Evolutionary conservation across 2,888 invertebrate genomes (phyloP), one percentile per base, ranked within the genome.

Genomic region (Scaptomyza cyrtandrae): DNA sequence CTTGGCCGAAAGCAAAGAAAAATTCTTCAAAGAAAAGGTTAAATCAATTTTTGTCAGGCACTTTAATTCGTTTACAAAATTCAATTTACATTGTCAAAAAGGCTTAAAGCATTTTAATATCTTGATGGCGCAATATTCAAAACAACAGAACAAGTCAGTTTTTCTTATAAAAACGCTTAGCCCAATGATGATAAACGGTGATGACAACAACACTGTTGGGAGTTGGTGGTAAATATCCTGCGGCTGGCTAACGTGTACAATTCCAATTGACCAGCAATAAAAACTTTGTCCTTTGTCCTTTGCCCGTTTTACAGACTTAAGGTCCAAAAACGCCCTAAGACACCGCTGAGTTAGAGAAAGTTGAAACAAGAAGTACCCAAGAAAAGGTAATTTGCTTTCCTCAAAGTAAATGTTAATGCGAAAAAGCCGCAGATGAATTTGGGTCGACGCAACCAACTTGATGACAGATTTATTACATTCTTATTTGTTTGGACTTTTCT

Each of bases 201-300:
- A 54, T 35, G 35, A 50, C 35, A 50, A 7, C 65, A 39, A 66
- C 57, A 76, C 80, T 52, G 37, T 16, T 33, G 80, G 71, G 65
- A 54, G 57, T 16, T 33, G 80, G 71, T 61, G 52, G 57, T 45
- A 67, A 61, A 44, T 50, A 57, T 66, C 60, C 63, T 65, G 59
- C 46, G 71, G 53, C 69, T 16, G 29, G 33, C 29, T 35, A 49
- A 45, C 57, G 50, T 69, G 56, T 64, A 65, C 2, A 80, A 68
- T 69, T 87, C 64, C 88, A 89, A 83, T 83, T 89, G 89, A 54
- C 70, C 72, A 63, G 86, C 83, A 89, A 83, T 89, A 85, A 81
- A 76, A 83, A 87, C 72, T 89, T 89, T 72, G 70, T 72, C 86
- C 72, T 89, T 89, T 72, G 70, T 72, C 86, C 69, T 83, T 74